phyloP scores from a whole-genome alignment of 2,113 vertebrate species.

The Elephantulus edwardii region DNA sequence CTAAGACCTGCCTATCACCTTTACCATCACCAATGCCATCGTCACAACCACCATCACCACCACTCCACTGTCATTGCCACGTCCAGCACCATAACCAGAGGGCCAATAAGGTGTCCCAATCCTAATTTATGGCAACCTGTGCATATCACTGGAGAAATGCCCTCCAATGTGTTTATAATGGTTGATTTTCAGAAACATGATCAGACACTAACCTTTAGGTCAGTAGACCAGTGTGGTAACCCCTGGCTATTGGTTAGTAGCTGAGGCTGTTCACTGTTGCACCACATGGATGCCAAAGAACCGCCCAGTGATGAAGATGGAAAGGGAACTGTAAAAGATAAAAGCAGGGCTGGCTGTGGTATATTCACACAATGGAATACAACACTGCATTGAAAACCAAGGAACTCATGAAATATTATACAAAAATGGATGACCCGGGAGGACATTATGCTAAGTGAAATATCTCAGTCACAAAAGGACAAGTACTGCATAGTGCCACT shows the following conservation, averaged over 20 bases:
- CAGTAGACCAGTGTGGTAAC: too few relatives aligned
- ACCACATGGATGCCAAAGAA: not conserved
- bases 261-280: not conserved
- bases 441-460: too few relatives aligned
- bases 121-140: not conserved
- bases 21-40: not conserved
- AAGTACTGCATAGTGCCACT: too few relatives aligned
- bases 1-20: not conserved
- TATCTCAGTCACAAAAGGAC: too few relatives aligned
- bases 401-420: too few relatives aligned
- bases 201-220: not conserved
- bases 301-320: not conserved
- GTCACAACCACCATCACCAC: not conserved
- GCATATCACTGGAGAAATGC: not conserved
- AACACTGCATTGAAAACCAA: too few relatives aligned
- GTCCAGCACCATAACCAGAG: not conserved
- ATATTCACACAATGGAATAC: too few relatives aligned
- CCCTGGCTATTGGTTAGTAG: too few relatives aligned
- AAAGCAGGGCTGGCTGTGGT: not conserved
- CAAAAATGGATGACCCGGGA: too few relatives aligned
- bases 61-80: not conserved
- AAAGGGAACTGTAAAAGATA: accelerated
- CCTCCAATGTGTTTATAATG: not conserved
- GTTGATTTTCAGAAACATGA: not conserved
- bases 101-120: not conserved